These are phyloP conservation scores for Synchiropus splendidus DNA, from an alignment of 2,113 vertebrate genomes.

Conservation along the genomic window DNA sequence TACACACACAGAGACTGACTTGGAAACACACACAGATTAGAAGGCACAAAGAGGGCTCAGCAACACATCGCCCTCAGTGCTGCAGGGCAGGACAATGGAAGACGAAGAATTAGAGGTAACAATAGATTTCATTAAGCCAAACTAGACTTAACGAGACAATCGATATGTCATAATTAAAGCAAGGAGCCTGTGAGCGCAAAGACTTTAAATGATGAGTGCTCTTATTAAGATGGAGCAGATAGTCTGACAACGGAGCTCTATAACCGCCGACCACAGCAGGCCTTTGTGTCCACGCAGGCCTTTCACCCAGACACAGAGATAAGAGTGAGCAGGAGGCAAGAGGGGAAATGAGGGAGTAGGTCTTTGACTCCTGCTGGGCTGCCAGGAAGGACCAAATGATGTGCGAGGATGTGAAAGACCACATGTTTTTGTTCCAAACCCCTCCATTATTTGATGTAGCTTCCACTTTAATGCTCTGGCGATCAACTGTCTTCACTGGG, in stretches of 20 bases:
- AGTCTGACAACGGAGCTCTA: slow-evolving; percentile 56
- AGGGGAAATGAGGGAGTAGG: slow-evolving; percentile 5
- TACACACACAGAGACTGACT: slow-evolving; percentile 21
- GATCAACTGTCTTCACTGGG: no score
- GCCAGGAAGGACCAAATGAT: slow-evolving; percentile 27
- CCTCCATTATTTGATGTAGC: background rate
- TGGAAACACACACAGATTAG: slow-evolving; percentile 28
- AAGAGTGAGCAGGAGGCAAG: slow-evolving; percentile 8
- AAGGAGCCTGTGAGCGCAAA: slow-evolving; percentile 67
- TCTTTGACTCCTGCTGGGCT: slow-evolving; percentile 12
- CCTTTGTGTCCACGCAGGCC: slow-evolving; percentile 51
- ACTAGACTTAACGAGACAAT: slow-evolving; percentile 84
- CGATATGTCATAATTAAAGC: slow-evolving; percentile 85
- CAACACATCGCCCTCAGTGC: slow-evolving; percentile 41
- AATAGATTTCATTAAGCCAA: slow-evolving; percentile 92
- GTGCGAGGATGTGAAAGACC: slow-evolving; percentile 29
- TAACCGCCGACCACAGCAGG: slow-evolving; percentile 40
- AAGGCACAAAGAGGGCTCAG: slow-evolving; percentile 39
- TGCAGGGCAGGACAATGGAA: slow-evolving; percentile 68
- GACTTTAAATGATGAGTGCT: slow-evolving; percentile 71
- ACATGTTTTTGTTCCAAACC: slow-evolving; percentile 12
- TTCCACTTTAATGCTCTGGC: background rate
- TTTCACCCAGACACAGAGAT: slow-evolving; percentile 46
- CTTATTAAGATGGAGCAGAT: slow-evolving; percentile 77
- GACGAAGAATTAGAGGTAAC: slow-evolving; percentile 74